Base-by-base conservation (phyloP, 2,113 vertebrate genomes). In the Psilopogon haemacephalus region DNA sequence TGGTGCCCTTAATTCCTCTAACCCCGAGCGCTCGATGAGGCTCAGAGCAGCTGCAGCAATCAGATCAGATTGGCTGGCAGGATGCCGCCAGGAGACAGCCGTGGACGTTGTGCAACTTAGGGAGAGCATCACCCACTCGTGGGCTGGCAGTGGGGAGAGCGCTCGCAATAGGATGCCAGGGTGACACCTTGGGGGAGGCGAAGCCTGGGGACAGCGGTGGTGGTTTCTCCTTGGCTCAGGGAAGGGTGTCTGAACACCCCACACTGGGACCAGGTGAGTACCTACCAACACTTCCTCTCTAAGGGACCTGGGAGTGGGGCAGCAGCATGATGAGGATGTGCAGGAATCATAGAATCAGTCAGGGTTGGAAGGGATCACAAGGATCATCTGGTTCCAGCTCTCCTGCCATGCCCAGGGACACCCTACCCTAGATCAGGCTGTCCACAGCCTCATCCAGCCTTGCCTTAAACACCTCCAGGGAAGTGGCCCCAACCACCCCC, bases 241-340 rank as follows among this genome's bases (percentile, higher is more conserved):
- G 27, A 15, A 59, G 0, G 15, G 16, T 15, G 6, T 19, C 35
- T 6, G 78, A 37, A 50, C 6, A 27, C 68, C 10, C 15, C 38
- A 10, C 1, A 11, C 62, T 37, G 6, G 78, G 32, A 87, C 30
- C 1, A 4, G 74, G 94, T 96, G 74, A 95, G 94, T 95, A 86
- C 54, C n/a, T 11, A 12, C 4, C 0, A 0, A 17, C 5, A 33
- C 33, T 83, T 65, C 48, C 91, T 46, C 91, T 46, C 63, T 15
- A 11, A 59, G 38, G 35, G 44, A 32, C 6, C 17, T 1, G 6
- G 62, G 37, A 16, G 5, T 0, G 1, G 54, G 42, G 24, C 50
- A 78, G 40, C 0, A 0, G 15, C 4, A 0, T 1, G 1, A 14
- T 3, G 21, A 15, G 50, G 40, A 48, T 80, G 56, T 72, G 17